Base-by-base conservation (phyloP, 2,797 vertebrate genomes). In the Cossypha niveicapilla region DNA sequence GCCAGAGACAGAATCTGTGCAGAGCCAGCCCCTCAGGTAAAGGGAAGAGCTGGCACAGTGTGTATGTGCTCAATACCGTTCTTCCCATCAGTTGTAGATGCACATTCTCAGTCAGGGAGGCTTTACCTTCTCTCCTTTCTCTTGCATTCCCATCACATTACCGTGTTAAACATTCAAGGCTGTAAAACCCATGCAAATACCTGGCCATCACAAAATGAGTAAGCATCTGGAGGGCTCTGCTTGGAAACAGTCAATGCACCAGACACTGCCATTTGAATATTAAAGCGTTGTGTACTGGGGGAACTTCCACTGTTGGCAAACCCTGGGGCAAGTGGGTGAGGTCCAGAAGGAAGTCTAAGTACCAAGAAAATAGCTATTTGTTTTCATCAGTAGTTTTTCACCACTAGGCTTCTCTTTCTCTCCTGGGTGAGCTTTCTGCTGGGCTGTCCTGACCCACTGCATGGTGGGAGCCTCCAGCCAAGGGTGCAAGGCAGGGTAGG, bases 171-270 rank as follows among this genome's bases (percentile, higher is more conserved):
- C 37, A 77, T 23, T 14, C 48, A 61, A 56, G 45, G 63, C 67
- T 82, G 73, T 86, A 90, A 93, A 94, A 45, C 16, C 10, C 63
- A 28, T 63, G 71, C 86, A 94, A 74, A 74, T 88, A 76, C 16
- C 28, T 3, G 18, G 58, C 71, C 73, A 79, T 70, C 73, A 4
- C 1, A 68, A 83, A 88, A 73, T 86, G 83, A 90, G 77, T 85
- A 88, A 94, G 86, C 53, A 56, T 53, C 60, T 71, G 79, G 73
- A 92, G 67, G 67, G 30, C 72, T 76, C 37, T 77, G 53, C 60
- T 84, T 81, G 79, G 35, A 91, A 91, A 76, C 17, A 44, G 42
- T 47, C 68, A 19, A 4, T 21, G 58, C 35, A 72, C 27, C 71
- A 82, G 58, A 53, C 62, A 54, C 30, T 88, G 17, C 41, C 37